These are phyloP conservation scores for Manduca sexta DNA, from an alignment of 1,140 invertebrate genomes.

Conservation along the genomic window DNA sequence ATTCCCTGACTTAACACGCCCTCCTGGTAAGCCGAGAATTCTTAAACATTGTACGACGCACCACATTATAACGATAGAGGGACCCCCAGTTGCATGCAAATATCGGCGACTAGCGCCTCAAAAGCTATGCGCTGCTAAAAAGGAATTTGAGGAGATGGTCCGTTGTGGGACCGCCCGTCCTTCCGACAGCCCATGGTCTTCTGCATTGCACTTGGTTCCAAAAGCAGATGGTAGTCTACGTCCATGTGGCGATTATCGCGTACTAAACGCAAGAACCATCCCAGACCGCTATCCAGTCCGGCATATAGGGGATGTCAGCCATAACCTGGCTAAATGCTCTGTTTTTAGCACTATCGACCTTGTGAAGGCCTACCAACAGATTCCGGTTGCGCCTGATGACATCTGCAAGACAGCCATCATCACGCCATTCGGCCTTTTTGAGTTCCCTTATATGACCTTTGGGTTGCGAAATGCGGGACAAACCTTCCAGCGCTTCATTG, in stretches of 20 bases:
- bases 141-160: constrained; percentile 8
- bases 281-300: constrained; percentile 2
- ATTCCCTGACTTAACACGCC: not conserved
- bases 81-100: not conserved
- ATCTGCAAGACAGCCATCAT: not conserved
- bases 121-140: not conserved
- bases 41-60: constrained; percentile 1
- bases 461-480: not conserved
- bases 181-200: constrained; percentile 9
- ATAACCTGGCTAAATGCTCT: constrained; percentile 1
- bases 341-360: not conserved
- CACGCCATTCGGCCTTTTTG: constrained; percentile 1
- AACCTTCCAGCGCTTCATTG: constrained; percentile 2
- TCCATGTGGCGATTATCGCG: constrained; percentile 11
- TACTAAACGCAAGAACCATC: not conserved
- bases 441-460: constrained; percentile 1
- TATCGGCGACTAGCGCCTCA: not conserved
- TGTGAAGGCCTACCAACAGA: not conserved
- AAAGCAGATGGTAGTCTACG: constrained; percentile 4
- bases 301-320: constrained; percentile 4
- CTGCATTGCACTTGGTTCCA: constrained; percentile 4
- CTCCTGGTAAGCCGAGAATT: not conserved
- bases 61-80: not conserved
- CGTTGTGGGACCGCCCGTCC: not conserved
- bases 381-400: not conserved